Evolutionary conservation across 2,113 vertebrate species (phyloP).

Genomic region (Eira barbara): DNA sequence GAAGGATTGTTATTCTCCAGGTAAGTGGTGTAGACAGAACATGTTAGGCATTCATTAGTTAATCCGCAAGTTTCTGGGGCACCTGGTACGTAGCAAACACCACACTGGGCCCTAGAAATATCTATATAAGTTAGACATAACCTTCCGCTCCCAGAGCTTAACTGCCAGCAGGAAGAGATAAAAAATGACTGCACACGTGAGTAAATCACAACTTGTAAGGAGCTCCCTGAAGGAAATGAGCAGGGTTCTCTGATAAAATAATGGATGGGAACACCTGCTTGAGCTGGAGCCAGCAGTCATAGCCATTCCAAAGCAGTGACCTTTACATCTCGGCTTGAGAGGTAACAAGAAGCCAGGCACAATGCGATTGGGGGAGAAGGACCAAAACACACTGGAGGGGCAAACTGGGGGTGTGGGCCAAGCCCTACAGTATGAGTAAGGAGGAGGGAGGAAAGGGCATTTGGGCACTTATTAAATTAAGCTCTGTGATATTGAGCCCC

Average conservation of each 20-base stretch:
- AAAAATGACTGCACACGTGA: not conserved
- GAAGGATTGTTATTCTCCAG: not conserved
- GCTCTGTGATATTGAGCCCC: not conserved
- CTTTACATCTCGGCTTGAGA: not conserved
- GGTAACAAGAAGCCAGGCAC: not conserved
- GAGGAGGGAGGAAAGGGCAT: not conserved
- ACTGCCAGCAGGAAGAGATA: not conserved
- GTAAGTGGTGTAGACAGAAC: not conserved
- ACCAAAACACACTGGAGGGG: not conserved
- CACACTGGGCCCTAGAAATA: not conserved
- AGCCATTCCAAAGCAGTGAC: not conserved
- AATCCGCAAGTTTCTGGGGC: not conserved
- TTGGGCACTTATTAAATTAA: not conserved
- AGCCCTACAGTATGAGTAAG: not conserved
- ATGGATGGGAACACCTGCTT: not conserved
- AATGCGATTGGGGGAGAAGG: not conserved
- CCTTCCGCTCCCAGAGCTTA: not conserved
- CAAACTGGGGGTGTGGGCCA: not conserved
- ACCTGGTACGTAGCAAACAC: not conserved
- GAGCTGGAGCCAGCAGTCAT: not conserved
- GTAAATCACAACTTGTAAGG: not conserved
- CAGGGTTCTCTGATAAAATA: not conserved
- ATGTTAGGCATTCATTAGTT: fast-evolving
- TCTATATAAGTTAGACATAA: not conserved
- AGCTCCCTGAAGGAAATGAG: not conserved